Base-by-base conservation (phyloP, 2,113 vertebrate species). In the Xiphias gladius region DNA sequence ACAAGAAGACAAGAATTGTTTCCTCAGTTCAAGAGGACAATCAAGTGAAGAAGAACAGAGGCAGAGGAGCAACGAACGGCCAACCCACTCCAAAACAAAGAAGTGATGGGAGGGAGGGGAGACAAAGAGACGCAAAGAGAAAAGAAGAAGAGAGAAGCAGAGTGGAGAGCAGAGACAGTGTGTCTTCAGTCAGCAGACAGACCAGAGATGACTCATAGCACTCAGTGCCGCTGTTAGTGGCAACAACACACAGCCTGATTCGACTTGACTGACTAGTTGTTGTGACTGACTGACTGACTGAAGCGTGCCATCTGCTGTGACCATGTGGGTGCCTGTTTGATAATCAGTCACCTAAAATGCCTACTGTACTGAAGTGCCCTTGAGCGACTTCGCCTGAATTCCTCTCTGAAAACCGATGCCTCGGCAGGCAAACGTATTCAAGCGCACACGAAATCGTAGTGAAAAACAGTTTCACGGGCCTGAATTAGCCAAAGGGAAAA, bases 111-210 rank as follows among this genome's bases (percentile, higher is more conserved):
- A 76, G 55, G 73, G 68, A 71, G 64, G 72, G 57, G 77, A 77
- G 39, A 88, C 87, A 93, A 88, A 92, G 90, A 84, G 79, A 85
- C 10, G 65, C 79, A 86, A 73, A 90, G 82, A 91, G 46, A 61
- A 66, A 52, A 84, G 74, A 54, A 30, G 69, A 62, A 32, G 64
- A 65, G 22, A 22, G 78, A 82, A 62, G 68, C 62, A 8, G 69
- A 41, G 61, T 19, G 64, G 54, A 77, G 67, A 77, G 71, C 54
- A 62, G 80, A 87, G 84, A 88, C 88, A 78, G 80, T 7, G 82
- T 48, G 86, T 87, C 85, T 91, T 93, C 86, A 91, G 84, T 91
- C 86, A 82, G 84, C 80, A 88, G 86, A 91, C 87, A 66, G 71
- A 77, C 7, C 76, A 84, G 16, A 61, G 82, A 90, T 93, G 90